These are phyloP conservation scores for Lithophane leautieri DNA, from an alignment of 2,888 invertebrate species.

Conservation along the genomic window DNA sequence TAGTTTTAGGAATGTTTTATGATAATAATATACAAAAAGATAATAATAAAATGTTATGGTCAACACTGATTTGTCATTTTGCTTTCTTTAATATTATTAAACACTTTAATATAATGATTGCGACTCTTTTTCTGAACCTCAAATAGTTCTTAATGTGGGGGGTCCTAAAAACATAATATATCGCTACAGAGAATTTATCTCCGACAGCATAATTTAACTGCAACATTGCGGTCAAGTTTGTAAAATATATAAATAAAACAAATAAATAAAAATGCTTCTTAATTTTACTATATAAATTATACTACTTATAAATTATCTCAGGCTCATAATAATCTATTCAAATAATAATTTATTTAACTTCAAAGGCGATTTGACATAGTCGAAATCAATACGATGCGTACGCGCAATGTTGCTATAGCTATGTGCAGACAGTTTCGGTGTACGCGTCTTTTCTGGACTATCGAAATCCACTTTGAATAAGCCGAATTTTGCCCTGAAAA, in stretches of 20 bases:
- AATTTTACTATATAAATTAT: constrained; percentile 57
- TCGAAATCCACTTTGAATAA: constrained; percentile 86
- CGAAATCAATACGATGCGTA: constrained; percentile 81
- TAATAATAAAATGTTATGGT: background rate
- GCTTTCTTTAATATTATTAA: no score
- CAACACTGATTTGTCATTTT: background rate
- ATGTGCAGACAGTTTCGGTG: constrained; percentile 84
- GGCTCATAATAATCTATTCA: constrained; percentile 40
- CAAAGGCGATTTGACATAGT: constrained; percentile 74
- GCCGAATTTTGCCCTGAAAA: constrained; percentile 86
- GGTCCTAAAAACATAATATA: no score
- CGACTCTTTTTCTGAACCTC: no score
- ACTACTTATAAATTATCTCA: constrained; percentile 45
- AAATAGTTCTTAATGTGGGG: no score
- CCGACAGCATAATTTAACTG: background rate
- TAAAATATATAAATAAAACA: constrained; percentile 10
- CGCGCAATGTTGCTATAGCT: constrained; percentile 84
- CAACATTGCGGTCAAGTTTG: no score
- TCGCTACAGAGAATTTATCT: background rate
- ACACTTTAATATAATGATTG: no score
- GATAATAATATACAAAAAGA: background rate
- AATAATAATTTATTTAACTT: constrained; percentile 33
- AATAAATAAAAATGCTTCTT: background rate
- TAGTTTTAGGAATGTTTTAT: background rate
- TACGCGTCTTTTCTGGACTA: constrained; percentile 82